These are phyloP conservation scores for Pseudomyrmex gracilis DNA, from an alignment of 1,140 invertebrate genomes.

Conservation along the genomic window DNA sequence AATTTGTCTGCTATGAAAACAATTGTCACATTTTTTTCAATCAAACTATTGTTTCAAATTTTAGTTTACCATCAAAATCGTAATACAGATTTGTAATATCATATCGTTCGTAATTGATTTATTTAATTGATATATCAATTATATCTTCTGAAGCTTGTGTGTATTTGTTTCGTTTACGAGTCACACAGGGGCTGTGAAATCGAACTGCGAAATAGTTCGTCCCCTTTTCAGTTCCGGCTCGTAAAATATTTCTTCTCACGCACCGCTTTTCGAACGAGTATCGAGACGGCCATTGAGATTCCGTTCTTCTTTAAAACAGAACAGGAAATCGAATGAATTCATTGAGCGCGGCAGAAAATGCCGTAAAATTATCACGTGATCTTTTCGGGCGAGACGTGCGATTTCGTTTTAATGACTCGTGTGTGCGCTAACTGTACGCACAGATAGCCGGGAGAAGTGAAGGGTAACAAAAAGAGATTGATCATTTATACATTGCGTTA, in stretches of 20 bases:
- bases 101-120: background rate
- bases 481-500: slow-evolving; percentile 3
- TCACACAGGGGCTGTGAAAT: background rate
- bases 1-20: background rate
- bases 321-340: background rate
- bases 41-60: background rate
- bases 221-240: background rate
- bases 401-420: background rate
- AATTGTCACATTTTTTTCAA: background rate
- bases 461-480: background rate
- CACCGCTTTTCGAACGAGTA: background rate
- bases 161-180: background rate
- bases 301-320: background rate
- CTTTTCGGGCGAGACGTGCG: background rate
- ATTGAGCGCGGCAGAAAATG: slow-evolving; percentile 8
- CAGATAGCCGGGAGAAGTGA: background rate
- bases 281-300: background rate
- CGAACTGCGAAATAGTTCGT: background rate
- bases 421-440: background rate
- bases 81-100: slow-evolving; percentile 1
- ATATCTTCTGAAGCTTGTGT: background rate
- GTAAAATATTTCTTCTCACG: slow-evolving; percentile 6
- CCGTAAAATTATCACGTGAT: background rate
- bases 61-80: background rate
- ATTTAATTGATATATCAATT: background rate